Evolutionary conservation across 2,888 invertebrate genomes (phyloP).

Genomic region (Phyllotreta cruciferae): DNA sequence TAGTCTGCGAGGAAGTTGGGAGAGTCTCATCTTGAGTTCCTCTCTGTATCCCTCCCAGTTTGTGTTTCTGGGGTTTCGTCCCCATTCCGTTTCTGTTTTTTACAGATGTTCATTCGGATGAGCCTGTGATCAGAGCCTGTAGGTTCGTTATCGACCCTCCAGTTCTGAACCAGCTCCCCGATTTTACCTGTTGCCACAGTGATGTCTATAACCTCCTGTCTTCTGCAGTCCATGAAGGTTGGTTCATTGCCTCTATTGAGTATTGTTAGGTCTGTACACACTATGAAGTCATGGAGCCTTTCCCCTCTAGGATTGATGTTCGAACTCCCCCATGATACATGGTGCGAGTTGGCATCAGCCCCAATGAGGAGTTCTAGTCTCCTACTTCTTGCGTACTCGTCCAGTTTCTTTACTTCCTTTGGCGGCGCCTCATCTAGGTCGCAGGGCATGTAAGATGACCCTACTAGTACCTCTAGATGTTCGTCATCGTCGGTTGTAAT

Average conservation of each 20-base stretch:
- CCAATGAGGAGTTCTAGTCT: slow-evolving; percentile 9
- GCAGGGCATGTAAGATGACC: too few relatives aligned
- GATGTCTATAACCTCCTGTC: slow-evolving; percentile 2
- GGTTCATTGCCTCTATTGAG: slow-evolving; percentile 13
- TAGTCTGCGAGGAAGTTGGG: too few relatives aligned
- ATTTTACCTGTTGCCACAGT: slow-evolving; percentile 2
- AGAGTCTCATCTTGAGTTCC: too few relatives aligned
- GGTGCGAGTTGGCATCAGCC: slow-evolving; percentile 23
- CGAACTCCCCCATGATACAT: slow-evolving; percentile 5
- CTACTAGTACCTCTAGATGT: too few relatives aligned
- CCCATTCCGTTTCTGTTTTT: neutral
- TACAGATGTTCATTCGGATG: neutral
- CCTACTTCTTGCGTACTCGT: slow-evolving; percentile 1
- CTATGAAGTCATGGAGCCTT: slow-evolving; percentile 16
- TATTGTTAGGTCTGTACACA: slow-evolving; percentile 6
- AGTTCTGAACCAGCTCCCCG: neutral
- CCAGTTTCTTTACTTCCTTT: slow-evolving; percentile 14
- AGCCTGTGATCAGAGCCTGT: neutral
- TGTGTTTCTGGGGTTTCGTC: neutral
- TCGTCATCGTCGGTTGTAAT: too few relatives aligned
- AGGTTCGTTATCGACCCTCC: slow-evolving; percentile 1
- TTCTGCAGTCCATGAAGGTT: slow-evolving; percentile 8
- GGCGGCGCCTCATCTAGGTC: neutral
- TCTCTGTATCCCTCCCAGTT: neutral
- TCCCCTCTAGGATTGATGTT: slow-evolving; percentile 22